These are phyloP conservation scores for Lamproptera curius DNA, from an alignment of 2,888 invertebrate genomes.

Conservation along the genomic window DNA sequence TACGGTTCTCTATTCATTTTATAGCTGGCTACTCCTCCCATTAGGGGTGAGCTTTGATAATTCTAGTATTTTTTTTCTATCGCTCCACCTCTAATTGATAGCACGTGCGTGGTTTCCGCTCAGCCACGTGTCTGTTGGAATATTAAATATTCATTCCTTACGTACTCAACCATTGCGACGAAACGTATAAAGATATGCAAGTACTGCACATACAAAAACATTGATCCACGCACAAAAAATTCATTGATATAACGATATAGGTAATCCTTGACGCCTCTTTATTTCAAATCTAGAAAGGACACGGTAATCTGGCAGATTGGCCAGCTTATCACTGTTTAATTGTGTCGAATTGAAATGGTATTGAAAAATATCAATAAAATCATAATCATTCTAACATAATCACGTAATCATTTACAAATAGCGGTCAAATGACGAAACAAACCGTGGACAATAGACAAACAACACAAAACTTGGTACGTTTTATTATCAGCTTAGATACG, in stretches of 20 bases:
- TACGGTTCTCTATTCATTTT: conserved; percentile 26
- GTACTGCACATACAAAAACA: conserved; percentile 32
- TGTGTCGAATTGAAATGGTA: conserved; percentile 4
- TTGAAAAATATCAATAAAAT: conserved; percentile 10
- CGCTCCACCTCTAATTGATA: conserved; percentile 66
- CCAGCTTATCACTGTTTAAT: conserved; percentile 19
- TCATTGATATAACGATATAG: conserved; percentile 51
- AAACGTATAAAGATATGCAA: conserved; percentile 40
- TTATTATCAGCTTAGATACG: conserved; percentile 4
- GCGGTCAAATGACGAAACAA: conserved; percentile 3
- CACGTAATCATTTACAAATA: conserved; percentile 10
- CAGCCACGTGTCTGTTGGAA: conserved; percentile 65
- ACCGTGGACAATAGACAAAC: background rate
- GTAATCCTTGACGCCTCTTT: conserved; percentile 37
- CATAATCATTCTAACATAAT: conserved; percentile 9
- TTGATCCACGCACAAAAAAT: conserved; percentile 46
- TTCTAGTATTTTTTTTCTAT: conserved; percentile 51
- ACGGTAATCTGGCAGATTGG: conserved; percentile 16
- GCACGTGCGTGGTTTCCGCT: conserved; percentile 70
- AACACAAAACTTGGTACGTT: conserved; percentile 5
- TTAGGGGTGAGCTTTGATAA: conserved; percentile 43
- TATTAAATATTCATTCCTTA: conserved; percentile 67
- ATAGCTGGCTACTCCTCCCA: conserved; percentile 44
- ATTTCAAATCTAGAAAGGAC: conserved; percentile 8
- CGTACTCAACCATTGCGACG: conserved; percentile 37